Evolutionary conservation across 2,113 vertebrate genomes (phyloP), one percentile per base, ranked within the genome.

Genomic region (Xiphias gladius): DNA sequence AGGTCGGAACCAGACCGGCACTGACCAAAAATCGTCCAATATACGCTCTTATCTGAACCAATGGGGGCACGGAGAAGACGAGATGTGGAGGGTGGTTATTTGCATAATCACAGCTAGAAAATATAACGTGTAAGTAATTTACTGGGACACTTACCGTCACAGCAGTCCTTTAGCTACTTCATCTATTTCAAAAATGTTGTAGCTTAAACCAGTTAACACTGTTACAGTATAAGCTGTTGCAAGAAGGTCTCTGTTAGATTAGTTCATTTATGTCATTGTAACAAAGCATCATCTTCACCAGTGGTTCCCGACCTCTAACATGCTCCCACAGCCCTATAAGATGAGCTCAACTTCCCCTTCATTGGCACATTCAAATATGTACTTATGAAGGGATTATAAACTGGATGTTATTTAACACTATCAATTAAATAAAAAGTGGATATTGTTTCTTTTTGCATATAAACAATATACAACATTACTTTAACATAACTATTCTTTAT

Each of bases 1-100:
- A 88, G 77, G 73, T 78, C 73, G 90, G 62, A 74, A 65, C 32
- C 79, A 79, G 43, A 84, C 67, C 5, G 7, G 37, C 39, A 20
- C 57, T 77, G 68, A 57, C 73, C 71, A 57, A 70, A 74, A 64
- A 61, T 11, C 6, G 0, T 67, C 35, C 54, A 88, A 54, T 37
- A 28, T 10, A 39, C 4, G 35, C 41, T 72, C 37, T 72, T 50
- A 65, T 68, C 50, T 78, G 30, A 79, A 65, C 10, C 32, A 52
- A 52, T 1, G 32, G 28, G 58, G 26, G 35, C 32, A 26, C 1
- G 13, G 22, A 43, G 32, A 64, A 73, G 68, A 50, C 7, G 14
- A 61, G 35, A 43, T 22, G 28, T 4, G 20, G 30, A 66, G 3
- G 24, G 66, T 1, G 22, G 0, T 22, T 41, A 66, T 74, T 72